Evolutionary conservation across 2,888 invertebrate species (phyloP), one percentile per base, ranked within the genome.

Genomic region (Clistopyga incitator): DNA sequence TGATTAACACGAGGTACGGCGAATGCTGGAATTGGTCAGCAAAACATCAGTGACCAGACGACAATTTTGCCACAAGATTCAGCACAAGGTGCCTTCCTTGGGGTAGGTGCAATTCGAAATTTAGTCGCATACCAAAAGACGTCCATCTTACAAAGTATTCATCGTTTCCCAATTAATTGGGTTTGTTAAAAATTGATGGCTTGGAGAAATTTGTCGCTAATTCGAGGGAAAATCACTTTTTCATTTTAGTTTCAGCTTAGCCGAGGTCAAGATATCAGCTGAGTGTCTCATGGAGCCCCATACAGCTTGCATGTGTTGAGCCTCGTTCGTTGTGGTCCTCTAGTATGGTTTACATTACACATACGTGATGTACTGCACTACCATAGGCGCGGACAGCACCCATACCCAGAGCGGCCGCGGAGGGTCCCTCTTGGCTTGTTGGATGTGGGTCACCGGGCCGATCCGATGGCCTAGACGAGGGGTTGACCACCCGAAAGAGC

Each of bases 361-460:
- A 56, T 50, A 23, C 54, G 52, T 54, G 67, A 77, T 38, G 61
- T 15, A 38, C 50, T 59, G n/a, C 42, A 50, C 45, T 67, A 42
- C 64, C 56, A 70, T 71, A 65, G 61, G 70, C 34, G 38, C 68
- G 52, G 59, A 74, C 61, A 74, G 61, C 68, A 54, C 76, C 71
- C 67, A 45, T 72, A 72, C 72, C 20, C 34, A 56, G 15, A 54
- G 76, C 81, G 52, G 86, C 86, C 85, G 86, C 87, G 85, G 86
- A 86, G 87, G 88, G 87, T 88, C 88, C 88, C 88, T 89, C 86
- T 86, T 88, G 76, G 75, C 77, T 80, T 50, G 86, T 80, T 34
- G 83, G 87, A 92, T 93, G 88, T 93, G 89, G 93, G 93, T 93
- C 92, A 93, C 89, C 90, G 90, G 91, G 91, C 90, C 92, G 91